These are phyloP conservation scores for Planococcus citri DNA, from an alignment of 1,140 invertebrate species.

Conservation along the genomic window DNA sequence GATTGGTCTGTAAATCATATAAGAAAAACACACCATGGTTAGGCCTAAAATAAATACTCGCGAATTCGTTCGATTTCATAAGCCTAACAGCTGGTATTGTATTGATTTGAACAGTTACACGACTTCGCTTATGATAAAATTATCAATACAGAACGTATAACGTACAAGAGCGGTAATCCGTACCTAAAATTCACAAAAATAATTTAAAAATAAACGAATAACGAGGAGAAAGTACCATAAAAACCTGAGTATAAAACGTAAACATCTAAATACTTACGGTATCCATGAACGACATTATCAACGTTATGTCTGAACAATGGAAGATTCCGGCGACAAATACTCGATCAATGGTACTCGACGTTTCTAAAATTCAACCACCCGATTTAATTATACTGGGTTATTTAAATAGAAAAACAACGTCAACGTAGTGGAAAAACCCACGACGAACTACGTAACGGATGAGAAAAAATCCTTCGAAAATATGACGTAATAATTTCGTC, in stretches of 20 bases:
- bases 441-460: too few species aligned
- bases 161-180: not conserved
- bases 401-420: too few species aligned
- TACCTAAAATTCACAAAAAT: not conserved
- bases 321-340: too few species aligned
- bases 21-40: not conserved
- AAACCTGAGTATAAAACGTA: not conserved
- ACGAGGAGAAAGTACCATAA: not conserved
- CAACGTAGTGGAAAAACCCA: too few species aligned
- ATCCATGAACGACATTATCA: not conserved
- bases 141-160: not conserved
- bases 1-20: constrained; percentile 63
- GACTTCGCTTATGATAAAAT: not conserved
- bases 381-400: too few species aligned
- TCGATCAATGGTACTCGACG: too few species aligned
- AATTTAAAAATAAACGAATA: too few species aligned
- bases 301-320: not conserved
- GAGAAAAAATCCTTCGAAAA: too few species aligned
- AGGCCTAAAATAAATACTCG: too few species aligned
- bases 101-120: not conserved
- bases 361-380: too few species aligned
- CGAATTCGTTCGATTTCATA: not conserved
- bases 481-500: not conserved
- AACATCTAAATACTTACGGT: not conserved
- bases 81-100: not conserved